phyloP scores from a whole-genome alignment of 2,113 vertebrate species.

The Actenoides lindsayi region DNA sequence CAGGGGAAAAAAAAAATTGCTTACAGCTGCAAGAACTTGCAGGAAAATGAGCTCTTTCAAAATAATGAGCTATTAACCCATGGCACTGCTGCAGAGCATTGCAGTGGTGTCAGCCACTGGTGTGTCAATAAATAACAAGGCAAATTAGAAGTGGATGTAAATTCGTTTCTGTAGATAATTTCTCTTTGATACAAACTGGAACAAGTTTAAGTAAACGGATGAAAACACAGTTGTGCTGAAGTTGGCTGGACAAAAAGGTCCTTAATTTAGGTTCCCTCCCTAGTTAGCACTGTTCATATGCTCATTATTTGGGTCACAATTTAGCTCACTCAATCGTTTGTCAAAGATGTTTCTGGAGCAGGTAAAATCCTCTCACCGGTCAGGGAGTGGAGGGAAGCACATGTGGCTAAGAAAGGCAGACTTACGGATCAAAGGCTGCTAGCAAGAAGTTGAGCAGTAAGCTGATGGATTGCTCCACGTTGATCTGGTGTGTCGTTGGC shows the following conservation, averaged over 20 bases:
- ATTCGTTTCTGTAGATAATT: conserved; percentile 40
- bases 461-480: conserved; percentile 92
- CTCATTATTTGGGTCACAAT: not conserved
- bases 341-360: not conserved
- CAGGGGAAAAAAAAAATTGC: conserved; percentile 41
- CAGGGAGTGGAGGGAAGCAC: not conserved
- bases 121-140: conserved; percentile 38
- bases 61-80: conserved; percentile 66
- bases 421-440: conserved; percentile 95
- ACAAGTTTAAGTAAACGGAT: conserved; percentile 43
- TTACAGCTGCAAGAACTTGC: conserved; percentile 61
- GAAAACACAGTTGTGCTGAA: conserved; percentile 49
- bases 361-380: not conserved
- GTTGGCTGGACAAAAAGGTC: not conserved
- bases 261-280: conserved; percentile 27
- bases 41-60: conserved; percentile 57
- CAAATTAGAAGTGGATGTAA: conserved; percentile 31
- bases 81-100: conserved; percentile 37
- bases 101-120: conserved; percentile 45
- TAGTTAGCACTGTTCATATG: conserved; percentile 9
- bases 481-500: conserved; percentile 97
- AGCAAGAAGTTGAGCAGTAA: conserved; percentile 96
- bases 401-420: not conserved
- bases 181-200: conserved; percentile 37
- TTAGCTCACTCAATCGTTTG: not conserved